Evolutionary conservation across 2,888 invertebrate genomes (phyloP), one percentile per base, ranked within the genome.

Genomic region (Papilio elwesi): DNA sequence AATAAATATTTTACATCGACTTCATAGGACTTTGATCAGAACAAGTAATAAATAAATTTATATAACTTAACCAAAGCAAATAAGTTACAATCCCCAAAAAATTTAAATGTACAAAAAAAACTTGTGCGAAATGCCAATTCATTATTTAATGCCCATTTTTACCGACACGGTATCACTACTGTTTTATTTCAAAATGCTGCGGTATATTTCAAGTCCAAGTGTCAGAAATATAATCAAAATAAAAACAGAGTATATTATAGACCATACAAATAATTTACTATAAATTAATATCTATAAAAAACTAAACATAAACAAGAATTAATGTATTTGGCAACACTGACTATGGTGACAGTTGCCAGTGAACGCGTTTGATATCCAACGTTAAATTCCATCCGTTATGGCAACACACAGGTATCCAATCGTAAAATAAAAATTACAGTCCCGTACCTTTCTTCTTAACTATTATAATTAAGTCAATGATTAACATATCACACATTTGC

Each of bases 311-410:
- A 38, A 59, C 36, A 57, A 38, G 57, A 59, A 57, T 57, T 57
- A 59, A 38, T 59, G 65, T 73, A 73, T 73, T 73, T 73, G 73
- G 73, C 73, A 73, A 65, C 68, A 73, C 68, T 73, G 73, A 73
- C 73, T 73, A 73, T 65, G 48, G 51, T 57, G 73, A 68, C 64
- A 57, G 63, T 73, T 72, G 68, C 73, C 73, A 73, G 57, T 64
- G 53, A 73, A 64, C 68, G 48, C 55, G 38, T 63, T 15, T 12
- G 38, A 53, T 53, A 36, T 15, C 53, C 49, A 15, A 68, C 43
- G 16, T 66, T 11, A 64, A 55, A 52, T n/a, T 64, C 16, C 15
- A 57, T 66, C 47, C 64, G 38, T 51, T 57, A 64, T 64, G 73
- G 73, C 73, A 73, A 68, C 68, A 73, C 72, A 64, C 49, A 66